Evolutionary conservation across 2,888 invertebrate genomes (phyloP), one percentile per base, ranked within the genome.

Genomic region (Herminia tarsipennalis): DNA sequence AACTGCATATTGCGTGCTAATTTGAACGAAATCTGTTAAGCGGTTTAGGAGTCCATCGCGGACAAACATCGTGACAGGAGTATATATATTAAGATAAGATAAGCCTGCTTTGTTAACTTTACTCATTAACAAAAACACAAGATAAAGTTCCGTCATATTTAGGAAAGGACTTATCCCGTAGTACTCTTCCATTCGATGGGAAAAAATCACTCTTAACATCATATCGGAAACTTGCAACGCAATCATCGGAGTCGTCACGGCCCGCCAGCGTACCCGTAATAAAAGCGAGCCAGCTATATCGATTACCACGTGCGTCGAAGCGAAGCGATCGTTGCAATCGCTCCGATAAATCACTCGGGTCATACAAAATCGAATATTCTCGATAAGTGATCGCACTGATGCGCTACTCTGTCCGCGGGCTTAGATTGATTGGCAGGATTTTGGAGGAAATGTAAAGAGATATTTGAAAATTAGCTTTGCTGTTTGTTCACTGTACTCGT

Each of bases 261-360:
- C 47, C 42, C 64, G 58, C 58, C 54, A 61, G 62, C 47, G 56
- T 43, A 48, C 55, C 59, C 69, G 72, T 72, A 73, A 81, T 83
- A 83, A 82, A 85, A 84, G 73, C 75, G 83, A 76, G 69, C 67
- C 64, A 52, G 68, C 68, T 67, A 73, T 80, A 83, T 86, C 85
- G 86, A 88, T 88, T 87, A 87, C 78, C 74, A 70, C 65, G 65
- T 70, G 66, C 83, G 67, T 57, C 76, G 77, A 76, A 76, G 82
- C 83, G 85, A 75, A 72, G 73, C 81, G 78, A 71, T 82, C 72
- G 73, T 49, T 70, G 69, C 75, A 73, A 82, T 83, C 82, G 78
- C 67, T 57, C 59, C 75, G 76, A 83, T 88, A 86, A 87, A 88
- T 88, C 86, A 86, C 73, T 68, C 64, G 53, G 40, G 42, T 58